Evolutionary conservation across 2,113 vertebrate species (phyloP).

Genomic region (Pelodiscus sinensis): DNA sequence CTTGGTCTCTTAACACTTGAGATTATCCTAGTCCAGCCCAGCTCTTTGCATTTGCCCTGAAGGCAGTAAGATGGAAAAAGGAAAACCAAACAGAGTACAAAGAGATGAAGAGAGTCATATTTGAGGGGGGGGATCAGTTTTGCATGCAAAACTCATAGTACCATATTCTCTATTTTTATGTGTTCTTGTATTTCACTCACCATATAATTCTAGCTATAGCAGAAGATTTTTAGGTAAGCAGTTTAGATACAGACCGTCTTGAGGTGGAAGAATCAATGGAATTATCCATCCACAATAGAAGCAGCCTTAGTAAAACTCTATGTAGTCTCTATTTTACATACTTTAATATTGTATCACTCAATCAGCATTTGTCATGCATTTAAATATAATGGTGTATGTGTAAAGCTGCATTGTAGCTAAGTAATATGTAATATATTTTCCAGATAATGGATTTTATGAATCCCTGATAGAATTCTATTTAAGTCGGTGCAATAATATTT

Average conservation of each 20-base stretch:
- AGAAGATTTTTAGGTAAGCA: not conserved
- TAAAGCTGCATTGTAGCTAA: not conserved
- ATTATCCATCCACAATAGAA: conserved; percentile 38
- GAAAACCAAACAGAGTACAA: conserved; percentile 42
- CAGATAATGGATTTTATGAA: conserved; percentile 15
- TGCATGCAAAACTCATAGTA: not conserved
- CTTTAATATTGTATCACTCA: not conserved
- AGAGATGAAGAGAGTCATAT: not conserved
- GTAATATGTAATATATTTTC: not conserved
- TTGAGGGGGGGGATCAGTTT: not conserved
- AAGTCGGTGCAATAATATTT: not conserved
- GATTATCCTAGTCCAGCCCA: not conserved
- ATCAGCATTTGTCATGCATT: not conserved
- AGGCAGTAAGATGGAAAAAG: conserved; percentile 17
- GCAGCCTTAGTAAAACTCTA: not conserved
- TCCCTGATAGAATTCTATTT: not conserved
- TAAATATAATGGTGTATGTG: conserved; percentile 2
- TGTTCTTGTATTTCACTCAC: not conserved
- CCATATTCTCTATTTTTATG: not conserved
- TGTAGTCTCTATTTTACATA: not conserved
- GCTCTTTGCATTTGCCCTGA: conserved; percentile 45
- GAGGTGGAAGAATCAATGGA: conserved; percentile 45
- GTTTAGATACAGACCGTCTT: conserved; percentile 11
- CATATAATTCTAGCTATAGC: conserved; percentile 4
- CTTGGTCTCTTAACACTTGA: not conserved